These are phyloP conservation scores for Brachionus asplanchnoidis DNA, from an alignment of 1,140 invertebrate species.

Conservation along the genomic window DNA sequence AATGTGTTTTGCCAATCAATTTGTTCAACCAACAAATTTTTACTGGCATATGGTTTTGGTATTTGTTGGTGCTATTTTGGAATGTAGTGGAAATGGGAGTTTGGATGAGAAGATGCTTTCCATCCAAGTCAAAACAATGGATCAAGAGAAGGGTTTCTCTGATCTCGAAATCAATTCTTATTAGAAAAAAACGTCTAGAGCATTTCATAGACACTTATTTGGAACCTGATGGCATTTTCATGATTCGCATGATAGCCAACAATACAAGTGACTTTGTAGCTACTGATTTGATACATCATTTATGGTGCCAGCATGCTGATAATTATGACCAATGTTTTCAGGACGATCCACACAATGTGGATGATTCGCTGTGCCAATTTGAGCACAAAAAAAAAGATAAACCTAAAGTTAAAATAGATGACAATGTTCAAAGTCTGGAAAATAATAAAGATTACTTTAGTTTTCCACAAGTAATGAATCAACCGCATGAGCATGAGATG, in stretches of 20 bases:
- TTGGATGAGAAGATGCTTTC: slow-evolving; percentile 14
- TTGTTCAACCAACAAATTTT: slow-evolving; percentile 57
- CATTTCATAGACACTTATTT: slow-evolving; percentile 60
- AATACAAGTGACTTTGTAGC: slow-evolving; percentile 61
- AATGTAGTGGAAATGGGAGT: slow-evolving; percentile 51
- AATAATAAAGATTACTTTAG: neutral
- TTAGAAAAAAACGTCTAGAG: slow-evolving; percentile 49
- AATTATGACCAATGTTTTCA: slow-evolving; percentile 32
- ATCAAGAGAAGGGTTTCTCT: slow-evolving; percentile 33
- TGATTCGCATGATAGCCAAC: slow-evolving; percentile 58
- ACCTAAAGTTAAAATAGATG: neutral
- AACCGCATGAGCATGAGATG: neutral
- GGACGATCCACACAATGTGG: slow-evolving; percentile 1
- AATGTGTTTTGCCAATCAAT: slow-evolving; percentile 55
- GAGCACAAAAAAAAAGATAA: slow-evolving; percentile 33
- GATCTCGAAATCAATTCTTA: slow-evolving; percentile 41
- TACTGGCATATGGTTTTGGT: slow-evolving; percentile 56
- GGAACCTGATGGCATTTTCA: slow-evolving; percentile 60
- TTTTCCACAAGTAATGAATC: neutral
- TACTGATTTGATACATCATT: slow-evolving; percentile 50
- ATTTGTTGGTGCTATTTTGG: slow-evolving; percentile 48
- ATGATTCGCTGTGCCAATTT: neutral
- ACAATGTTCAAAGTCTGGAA: neutral
- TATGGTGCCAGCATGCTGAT: slow-evolving; percentile 39
- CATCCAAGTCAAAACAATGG: slow-evolving; percentile 15